Evolutionary conservation across 1,140 invertebrate genomes (phyloP).

Genomic region (Daktulosphaira vitifoliae): DNA sequence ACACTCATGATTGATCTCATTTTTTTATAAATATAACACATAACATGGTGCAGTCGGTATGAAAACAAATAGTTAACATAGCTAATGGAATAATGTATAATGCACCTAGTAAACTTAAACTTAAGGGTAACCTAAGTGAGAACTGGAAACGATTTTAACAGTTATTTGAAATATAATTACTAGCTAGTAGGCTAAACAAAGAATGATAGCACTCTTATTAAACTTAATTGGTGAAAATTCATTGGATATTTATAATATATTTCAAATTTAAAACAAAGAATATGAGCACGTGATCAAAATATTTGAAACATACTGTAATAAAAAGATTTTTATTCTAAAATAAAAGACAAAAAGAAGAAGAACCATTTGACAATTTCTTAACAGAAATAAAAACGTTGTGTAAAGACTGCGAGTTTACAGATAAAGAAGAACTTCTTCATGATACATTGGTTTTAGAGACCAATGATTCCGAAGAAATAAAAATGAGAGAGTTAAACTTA

Average conservation of each 20-base stretch:
- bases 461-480: background rate
- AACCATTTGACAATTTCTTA: background rate
- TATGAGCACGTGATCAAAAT: background rate
- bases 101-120: too few species aligned
- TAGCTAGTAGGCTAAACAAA: background rate
- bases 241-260: background rate
- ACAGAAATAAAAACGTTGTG: constrained; percentile 1
- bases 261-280: background rate
- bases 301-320: background rate
- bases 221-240: background rate
- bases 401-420: background rate
- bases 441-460: background rate
- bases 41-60: too few species aligned
- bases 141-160: background rate
- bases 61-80: too few species aligned
- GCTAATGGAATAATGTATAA: too few species aligned
- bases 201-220: background rate
- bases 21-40: too few species aligned
- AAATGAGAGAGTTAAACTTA: background rate
- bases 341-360: background rate
- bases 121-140: background rate
- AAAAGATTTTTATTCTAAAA: background rate
- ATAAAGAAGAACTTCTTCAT: background rate
- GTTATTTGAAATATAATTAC: background rate
- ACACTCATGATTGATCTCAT: too few species aligned